A percentile compares a stretch with the other conserved stretches of the same genome.
Evolutionary conservation across 2,797 vertebrate species (phyloP).

Genomic region (Poeciliopsis gracilis): DNA sequence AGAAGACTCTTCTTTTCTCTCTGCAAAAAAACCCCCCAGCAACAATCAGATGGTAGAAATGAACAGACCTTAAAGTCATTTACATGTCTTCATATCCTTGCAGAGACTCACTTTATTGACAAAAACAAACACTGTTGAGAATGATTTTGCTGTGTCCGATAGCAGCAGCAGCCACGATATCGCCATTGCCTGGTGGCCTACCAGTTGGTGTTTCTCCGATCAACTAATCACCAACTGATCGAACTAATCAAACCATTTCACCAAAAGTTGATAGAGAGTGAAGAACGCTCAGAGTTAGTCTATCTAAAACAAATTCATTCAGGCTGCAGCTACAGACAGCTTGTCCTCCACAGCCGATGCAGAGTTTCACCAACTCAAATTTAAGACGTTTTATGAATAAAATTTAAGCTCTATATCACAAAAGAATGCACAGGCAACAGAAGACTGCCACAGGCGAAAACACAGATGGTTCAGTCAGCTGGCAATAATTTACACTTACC

Average conservation of each 20-base stretch:
- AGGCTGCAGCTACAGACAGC: neutral
- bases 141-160: neutral
- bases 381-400: too few species aligned
- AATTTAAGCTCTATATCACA: too few species aligned
- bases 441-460: too few species aligned
- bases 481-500: too few species aligned
- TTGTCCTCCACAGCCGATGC: neutral
- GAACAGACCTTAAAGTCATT: neutral
- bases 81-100: neutral
- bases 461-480: too few species aligned
- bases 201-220: neutral
- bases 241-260: neutral
- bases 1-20: conserved; percentile 97
- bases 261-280: neutral
- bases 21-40: conserved; percentile 69
- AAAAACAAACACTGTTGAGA: neutral
- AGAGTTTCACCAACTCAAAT: too few species aligned
- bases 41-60: conserved; percentile 10
- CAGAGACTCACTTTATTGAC: neutral
- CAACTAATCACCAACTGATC: too few species aligned
- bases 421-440: too few species aligned
- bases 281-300: neutral
- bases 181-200: neutral
- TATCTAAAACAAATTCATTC: neutral
- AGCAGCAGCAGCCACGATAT: neutral